Evolutionary conservation across 2,797 vertebrate genomes (phyloP).

Genomic region (Coregonus sp.): DNA sequence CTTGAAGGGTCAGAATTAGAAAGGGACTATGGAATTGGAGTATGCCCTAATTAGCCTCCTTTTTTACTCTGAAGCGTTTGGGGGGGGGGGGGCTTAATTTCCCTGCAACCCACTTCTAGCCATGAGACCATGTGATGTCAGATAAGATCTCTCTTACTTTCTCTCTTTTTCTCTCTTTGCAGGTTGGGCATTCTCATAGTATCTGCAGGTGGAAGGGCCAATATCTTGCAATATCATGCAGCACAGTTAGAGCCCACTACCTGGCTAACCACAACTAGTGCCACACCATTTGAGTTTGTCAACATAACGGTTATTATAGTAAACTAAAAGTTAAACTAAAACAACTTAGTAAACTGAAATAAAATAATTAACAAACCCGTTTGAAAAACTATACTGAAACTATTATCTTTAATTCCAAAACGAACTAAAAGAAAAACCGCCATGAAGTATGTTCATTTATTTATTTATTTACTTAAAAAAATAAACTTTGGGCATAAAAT

Average conservation of each 20-base stretch:
- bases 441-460: no score
- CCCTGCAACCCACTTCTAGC: neutral
- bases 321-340: no score
- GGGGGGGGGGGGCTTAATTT: neutral
- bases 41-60: slow-evolving; percentile 8
- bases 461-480: no score
- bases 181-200: neutral
- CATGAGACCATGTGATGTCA: neutral
- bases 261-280: neutral
- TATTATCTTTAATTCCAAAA: no score
- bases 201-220: neutral
- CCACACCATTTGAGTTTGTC: neutral
- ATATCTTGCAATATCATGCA: neutral
- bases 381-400: no score
- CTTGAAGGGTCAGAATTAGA: slow-evolving; percentile 13
- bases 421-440: no score
- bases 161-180: neutral
- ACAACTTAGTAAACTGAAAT: no score
- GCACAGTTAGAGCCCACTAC: no score
- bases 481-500: no score
- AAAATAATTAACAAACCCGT: no score
- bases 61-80: neutral
- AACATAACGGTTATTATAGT: no score
- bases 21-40: slow-evolving; percentile 3
- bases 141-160: neutral